Conservation (phyloP, 2,888 invertebrate species). For the Aspidiotus destructor region DNA sequence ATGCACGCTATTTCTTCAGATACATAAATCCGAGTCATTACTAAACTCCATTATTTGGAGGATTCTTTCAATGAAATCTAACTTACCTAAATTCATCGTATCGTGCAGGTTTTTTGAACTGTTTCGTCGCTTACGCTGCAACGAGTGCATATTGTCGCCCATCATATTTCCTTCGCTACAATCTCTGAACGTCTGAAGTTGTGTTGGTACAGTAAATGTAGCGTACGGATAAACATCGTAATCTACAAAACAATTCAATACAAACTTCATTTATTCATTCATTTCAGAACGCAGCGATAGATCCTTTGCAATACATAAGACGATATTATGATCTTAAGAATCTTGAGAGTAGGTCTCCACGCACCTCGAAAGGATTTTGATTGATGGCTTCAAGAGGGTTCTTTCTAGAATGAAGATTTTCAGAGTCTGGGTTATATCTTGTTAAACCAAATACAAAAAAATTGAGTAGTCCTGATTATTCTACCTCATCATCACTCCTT, state of each 20-base stretch:
- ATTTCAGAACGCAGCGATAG: too few species aligned
- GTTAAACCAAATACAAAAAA: too few species aligned
- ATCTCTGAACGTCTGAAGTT: constrained; percentile 29
- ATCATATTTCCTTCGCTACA: constrained; percentile 24
- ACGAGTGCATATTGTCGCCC: constrained; percentile 22
- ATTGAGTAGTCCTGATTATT: too few species aligned
- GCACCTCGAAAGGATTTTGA: too few species aligned
- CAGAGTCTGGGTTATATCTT: too few species aligned
- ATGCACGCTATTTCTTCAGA: constrained; percentile 42
- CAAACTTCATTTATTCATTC: too few species aligned
- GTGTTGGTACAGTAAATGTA: constrained; percentile 40
- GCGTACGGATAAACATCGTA: constrained; percentile 43
- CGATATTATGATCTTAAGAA: too few species aligned
- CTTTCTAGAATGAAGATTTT: too few species aligned
- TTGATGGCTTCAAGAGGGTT: too few species aligned
- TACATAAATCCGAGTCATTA: background rate
- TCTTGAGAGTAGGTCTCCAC: too few species aligned
- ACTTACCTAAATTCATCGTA: constrained; percentile 23
- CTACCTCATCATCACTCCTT: too few species aligned
- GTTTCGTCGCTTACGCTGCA: constrained; percentile 25
- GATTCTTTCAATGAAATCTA: background rate
- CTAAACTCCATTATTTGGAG: background rate
- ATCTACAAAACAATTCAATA: constrained; percentile 32
- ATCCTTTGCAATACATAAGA: background rate
- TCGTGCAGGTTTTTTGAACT: constrained; percentile 25